Conservation (phyloP, 2,888 invertebrate species). For the Xylota segnis region DNA sequence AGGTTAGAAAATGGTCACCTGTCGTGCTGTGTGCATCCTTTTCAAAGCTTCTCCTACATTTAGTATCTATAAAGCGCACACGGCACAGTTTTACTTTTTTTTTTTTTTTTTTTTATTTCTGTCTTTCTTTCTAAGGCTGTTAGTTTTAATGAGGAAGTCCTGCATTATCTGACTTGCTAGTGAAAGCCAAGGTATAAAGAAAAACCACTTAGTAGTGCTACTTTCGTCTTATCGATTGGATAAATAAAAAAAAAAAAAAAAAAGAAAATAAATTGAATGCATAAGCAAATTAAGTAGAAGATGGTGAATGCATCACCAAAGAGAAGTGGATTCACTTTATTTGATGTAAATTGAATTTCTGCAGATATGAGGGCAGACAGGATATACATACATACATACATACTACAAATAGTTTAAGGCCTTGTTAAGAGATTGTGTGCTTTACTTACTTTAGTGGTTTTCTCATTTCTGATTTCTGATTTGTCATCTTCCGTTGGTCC, state of each 20-base stretch:
- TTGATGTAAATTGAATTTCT: not conserved
- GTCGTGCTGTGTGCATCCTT: not conserved
- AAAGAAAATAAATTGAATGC: not conserved
- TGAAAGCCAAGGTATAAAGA: not conserved
- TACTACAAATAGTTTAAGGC: too few species aligned
- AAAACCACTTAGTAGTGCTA: slow-evolving; percentile 2
- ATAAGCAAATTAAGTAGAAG: not conserved
- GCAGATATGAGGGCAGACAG: too few species aligned
- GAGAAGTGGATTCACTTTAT: not conserved
- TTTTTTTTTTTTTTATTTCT: not conserved
- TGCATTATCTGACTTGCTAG: not conserved
- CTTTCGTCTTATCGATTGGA: slow-evolving; percentile 2
- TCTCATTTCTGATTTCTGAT: too few species aligned
- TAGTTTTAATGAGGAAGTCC: slow-evolving; percentile 28
- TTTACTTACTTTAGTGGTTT: too few species aligned
- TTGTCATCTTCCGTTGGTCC: too few species aligned
- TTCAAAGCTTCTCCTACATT: not conserved
- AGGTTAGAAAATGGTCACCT: not conserved
- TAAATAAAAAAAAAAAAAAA: not conserved
- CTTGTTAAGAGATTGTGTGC: too few species aligned
- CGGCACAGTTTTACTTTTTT: not conserved
- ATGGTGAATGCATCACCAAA: not conserved
- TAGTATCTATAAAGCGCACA: not conserved
- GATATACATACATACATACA: too few species aligned
- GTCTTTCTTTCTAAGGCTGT: not conserved